phyloP scores from a whole-genome alignment of 2,113 vertebrate genomes.

The Aix galericulata region DNA sequence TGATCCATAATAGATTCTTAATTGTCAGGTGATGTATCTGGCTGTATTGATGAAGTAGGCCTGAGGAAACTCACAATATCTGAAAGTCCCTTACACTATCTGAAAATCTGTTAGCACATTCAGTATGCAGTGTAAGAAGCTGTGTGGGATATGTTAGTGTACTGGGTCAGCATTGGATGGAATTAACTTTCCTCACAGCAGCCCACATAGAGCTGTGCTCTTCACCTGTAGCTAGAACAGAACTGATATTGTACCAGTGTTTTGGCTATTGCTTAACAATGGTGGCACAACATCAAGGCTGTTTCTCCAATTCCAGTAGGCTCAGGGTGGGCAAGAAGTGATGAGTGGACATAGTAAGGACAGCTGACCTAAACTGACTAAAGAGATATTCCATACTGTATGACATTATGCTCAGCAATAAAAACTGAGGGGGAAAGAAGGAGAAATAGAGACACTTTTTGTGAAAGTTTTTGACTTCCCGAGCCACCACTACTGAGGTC shows the following conservation, averaged over 20 bases:
- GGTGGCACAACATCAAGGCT: not conserved
- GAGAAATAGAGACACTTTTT: not conserved
- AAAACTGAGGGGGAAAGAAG: not conserved
- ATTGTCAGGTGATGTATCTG: not conserved
- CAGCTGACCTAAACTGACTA: not conserved
- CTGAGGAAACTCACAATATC: not conserved
- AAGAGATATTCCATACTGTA: not conserved
- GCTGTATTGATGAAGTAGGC: not conserved
- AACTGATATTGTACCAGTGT: not conserved
- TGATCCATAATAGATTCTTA: not conserved
- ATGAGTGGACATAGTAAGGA: not conserved
- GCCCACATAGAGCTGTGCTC: not conserved
- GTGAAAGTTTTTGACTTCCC: not conserved
- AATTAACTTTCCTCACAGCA: not conserved
- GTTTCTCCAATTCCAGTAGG: not conserved
- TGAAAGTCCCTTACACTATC: not conserved
- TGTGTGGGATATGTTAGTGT: not conserved
- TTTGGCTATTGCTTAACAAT: not conserved
- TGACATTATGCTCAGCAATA: not conserved
- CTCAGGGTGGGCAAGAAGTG: not conserved
- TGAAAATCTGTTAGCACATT: not conserved
- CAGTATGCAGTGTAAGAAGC: not conserved
- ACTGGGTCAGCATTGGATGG: not conserved
- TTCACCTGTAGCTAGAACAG: not conserved
- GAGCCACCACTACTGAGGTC: not conserved